Base-by-base conservation (phyloP, 1,140 invertebrate genomes). In the Capitella teleta region DNA sequence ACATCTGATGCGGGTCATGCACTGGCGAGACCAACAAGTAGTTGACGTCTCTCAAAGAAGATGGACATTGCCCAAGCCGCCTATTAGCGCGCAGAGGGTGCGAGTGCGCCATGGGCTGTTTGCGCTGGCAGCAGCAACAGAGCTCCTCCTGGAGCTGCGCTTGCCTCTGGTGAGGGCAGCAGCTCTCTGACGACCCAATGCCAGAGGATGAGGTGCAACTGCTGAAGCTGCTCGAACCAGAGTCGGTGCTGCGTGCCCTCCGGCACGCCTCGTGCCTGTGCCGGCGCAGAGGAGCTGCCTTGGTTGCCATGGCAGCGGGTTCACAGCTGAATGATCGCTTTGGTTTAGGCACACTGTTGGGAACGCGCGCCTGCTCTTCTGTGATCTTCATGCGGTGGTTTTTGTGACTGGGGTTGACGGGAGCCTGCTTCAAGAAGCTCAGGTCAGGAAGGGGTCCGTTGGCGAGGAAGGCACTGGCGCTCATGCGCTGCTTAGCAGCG, bases 121-220 rank as follows among this genome's bases (percentile, higher is more conserved):
- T n/a, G n/a, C n/a, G n/a, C n/a, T n/a, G n/a, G n/a, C n/a, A n/a
- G n/a, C n/a, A n/a, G n/a, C n/a, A n/a, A n/a, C n/a, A n/a, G n/a
- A n/a, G n/a, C n/a, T n/a, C 1, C 28, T 23, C 6, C 16, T 44
- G 4, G 5, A n/a, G 14, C 16, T n/a, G n/a, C n/a, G n/a, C n/a
- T n/a, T n/a, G 42, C 16, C 42, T 23, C 16, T 25, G 24, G 18
- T n/a, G n/a, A n/a, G n/a, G n/a, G n/a, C n/a, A n/a, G n/a, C n/a
- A n/a, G n/a, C n/a, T n/a, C n/a, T n/a, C n/a, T n/a, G n/a, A n/a
- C n/a, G n/a, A n/a, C n/a, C 44, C 47, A 36, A 53, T 53, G 25
- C 52, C 52, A 23, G 52, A 53, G 6, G 52, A 53, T 30, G 37
- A 49, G 8, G 49, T 26, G 28, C 49, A 43, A 28, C 38, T 43